Conservation (phyloP, 2,797 vertebrate genomes). For the Eutrigla gurnardus region DNA sequence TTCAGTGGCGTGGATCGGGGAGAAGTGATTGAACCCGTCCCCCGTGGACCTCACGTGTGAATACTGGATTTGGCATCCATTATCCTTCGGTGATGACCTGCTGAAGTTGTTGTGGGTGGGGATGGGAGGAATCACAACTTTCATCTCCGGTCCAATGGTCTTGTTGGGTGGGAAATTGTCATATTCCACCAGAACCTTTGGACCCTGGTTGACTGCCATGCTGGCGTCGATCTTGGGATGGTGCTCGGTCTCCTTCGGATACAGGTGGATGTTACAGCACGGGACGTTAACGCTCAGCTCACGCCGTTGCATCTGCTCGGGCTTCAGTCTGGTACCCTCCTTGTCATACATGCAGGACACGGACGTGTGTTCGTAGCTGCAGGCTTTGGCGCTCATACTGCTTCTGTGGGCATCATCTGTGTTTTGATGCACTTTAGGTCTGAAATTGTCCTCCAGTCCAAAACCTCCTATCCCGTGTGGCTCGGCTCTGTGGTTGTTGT, state of each 20-base stretch:
- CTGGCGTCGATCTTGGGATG: constrained; percentile 33
- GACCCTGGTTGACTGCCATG: constrained; percentile 12
- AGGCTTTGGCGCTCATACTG: constrained; percentile 43
- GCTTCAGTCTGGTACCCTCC: constrained; percentile 44
- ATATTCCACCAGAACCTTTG: constrained; percentile 80
- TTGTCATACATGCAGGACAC: constrained; percentile 70
- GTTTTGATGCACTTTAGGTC: constrained; percentile 50
- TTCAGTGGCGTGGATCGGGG: constrained; percentile 76
- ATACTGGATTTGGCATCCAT: constrained; percentile 61
- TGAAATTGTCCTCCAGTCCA: constrained; percentile 64
- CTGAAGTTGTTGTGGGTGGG: constrained; percentile 71
- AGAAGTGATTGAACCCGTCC: constrained; percentile 76
- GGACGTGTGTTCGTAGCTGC: constrained; percentile 54
- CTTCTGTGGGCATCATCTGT: constrained; percentile 56
- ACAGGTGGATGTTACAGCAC: constrained; percentile 68
- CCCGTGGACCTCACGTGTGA: constrained; percentile 33
- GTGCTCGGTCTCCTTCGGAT: constrained; percentile 56
- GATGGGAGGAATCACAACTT: constrained; percentile 83
- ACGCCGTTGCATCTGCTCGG: constrained; percentile 53
- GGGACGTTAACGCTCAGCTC: constrained; percentile 64
- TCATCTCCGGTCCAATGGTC: constrained; percentile 84
- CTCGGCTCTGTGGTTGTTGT: constrained; percentile 51
- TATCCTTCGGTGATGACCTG: constrained; percentile 70
- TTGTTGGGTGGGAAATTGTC: constrained; percentile 87
- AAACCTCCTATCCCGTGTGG: constrained; percentile 63